These are phyloP conservation scores for Amblyopsis hoosieri DNA, from an alignment of 2,797 vertebrate genomes.

Conservation along the genomic window DNA sequence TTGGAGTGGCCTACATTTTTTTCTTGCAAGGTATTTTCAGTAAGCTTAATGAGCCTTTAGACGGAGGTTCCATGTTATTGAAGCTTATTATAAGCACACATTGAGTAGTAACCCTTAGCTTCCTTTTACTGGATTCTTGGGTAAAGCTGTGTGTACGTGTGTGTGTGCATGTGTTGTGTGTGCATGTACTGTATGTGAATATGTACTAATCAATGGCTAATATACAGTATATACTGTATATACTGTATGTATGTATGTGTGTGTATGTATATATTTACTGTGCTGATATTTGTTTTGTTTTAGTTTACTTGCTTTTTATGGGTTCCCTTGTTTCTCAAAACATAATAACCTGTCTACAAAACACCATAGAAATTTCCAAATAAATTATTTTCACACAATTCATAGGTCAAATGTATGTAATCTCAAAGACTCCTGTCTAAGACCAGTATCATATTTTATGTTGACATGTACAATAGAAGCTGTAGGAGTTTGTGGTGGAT, in stretches of 20 bases:
- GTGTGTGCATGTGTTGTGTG: neutral
- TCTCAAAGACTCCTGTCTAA: too few species aligned
- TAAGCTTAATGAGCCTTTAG: constrained; percentile 46
- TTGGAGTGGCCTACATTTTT: constrained; percentile 29
- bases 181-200: too few species aligned
- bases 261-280: neutral
- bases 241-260: neutral
- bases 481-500: too few species aligned
- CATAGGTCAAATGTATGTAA: too few species aligned
- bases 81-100: constrained; percentile 32
- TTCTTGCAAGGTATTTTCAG: constrained; percentile 27
- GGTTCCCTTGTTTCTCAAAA: too few species aligned
- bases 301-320: too few species aligned
- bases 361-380: too few species aligned
- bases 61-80: constrained; percentile 52
- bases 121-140: constrained; percentile 15
- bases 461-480: too few species aligned
- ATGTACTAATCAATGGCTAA: too few species aligned
- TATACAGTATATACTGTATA: neutral
- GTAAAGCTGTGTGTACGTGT: constrained; percentile 21
- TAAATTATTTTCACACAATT: too few species aligned
- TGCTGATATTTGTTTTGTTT: neutral
- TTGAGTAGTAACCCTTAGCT: constrained; percentile 5
- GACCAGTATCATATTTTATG: too few species aligned
- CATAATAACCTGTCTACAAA: too few species aligned